Evolutionary conservation across 1,140 invertebrate species (phyloP), one percentile per base, ranked within the genome.

Genomic region (Scaptomyza graminum): DNA sequence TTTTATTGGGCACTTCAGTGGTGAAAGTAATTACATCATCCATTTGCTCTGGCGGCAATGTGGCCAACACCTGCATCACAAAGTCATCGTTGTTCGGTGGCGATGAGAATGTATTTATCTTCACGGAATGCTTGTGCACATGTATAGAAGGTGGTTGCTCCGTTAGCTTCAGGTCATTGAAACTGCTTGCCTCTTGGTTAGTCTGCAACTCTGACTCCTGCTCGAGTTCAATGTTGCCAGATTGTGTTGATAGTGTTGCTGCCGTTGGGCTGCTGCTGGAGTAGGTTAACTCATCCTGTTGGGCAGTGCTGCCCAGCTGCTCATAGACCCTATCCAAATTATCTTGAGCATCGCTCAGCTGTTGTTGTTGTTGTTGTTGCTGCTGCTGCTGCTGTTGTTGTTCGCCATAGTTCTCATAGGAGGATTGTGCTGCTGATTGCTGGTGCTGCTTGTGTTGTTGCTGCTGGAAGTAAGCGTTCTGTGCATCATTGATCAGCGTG

Each of bases 401-500:
- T 22, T 79, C 77, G 8, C 70, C 77, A 34, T 80, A 83, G 43
- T 39, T 75, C 56, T 83, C 77, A 15, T 83, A 79, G n/a, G 76
- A 77, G 34, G 76, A 76, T 34, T 61, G 80, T 0, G 64, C 71
- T 11, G 69, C 50, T 39, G 55, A 47, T 5, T 75, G 67, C 13
- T 62, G 76, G 18, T 79, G 67, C 52, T 83, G 76, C 28, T 83
- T 78, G 37, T 84, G 83, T 34, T 87, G 85, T 55, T 88, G 83
- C 62, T 91, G 88, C 61, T 91, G 88, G 63, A 83, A 90, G 66
- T 91, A 90, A 12, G 80, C 73, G 39, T 90, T 91, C 66, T 91
- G 90, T 1, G 90, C 90, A 59, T 91, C 85, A 44, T 91, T 89
- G 57, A 91, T 90, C 54, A 91, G 51, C 13, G 88, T 91, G 74